Evolutionary conservation across 2,888 invertebrate species (phyloP).

Genomic region (Eristalis tenax): DNA sequence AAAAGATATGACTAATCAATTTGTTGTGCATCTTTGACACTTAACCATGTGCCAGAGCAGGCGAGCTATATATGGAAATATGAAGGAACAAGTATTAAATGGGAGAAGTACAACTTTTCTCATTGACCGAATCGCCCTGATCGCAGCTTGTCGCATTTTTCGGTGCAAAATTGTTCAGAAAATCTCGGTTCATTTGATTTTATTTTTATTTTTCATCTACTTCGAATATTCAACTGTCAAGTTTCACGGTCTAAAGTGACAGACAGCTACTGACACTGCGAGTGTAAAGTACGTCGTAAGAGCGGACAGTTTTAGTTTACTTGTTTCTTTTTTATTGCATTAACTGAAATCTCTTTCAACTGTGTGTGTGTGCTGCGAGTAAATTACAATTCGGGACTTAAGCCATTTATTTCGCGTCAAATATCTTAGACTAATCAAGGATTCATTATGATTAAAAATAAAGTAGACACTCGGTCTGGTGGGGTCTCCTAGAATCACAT

Average conservation of each 20-base stretch:
- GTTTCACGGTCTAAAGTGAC: constrained; percentile 17
- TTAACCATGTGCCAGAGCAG: not conserved
- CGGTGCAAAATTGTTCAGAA: not conserved
- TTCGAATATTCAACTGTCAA: constrained; percentile 14
- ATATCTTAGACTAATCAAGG: not conserved
- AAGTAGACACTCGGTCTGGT: not conserved
- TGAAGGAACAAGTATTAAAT: not conserved
- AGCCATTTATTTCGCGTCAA: too few species aligned
- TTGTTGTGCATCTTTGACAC: not conserved
- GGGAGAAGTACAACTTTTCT: constrained; percentile 21
- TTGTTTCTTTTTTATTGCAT: not conserved
- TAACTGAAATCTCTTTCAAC: not conserved
- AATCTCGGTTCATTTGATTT: constrained; percentile 12
- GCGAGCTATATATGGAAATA: not conserved
- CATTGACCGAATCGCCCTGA: constrained; percentile 40
- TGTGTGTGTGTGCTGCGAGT: not conserved
- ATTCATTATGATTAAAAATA: not conserved
- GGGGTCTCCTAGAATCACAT: constrained; percentile 19
- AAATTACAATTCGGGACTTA: not conserved
- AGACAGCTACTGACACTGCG: constrained; percentile 10
- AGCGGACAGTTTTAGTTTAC: not conserved
- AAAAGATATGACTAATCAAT: not conserved
- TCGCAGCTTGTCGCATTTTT: constrained; percentile 32
- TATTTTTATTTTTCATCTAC: not conserved
- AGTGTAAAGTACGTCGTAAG: not conserved